These are phyloP conservation scores for Drosophila mayri DNA, from an alignment of 1,140 invertebrate species.

Conservation along the genomic window DNA sequence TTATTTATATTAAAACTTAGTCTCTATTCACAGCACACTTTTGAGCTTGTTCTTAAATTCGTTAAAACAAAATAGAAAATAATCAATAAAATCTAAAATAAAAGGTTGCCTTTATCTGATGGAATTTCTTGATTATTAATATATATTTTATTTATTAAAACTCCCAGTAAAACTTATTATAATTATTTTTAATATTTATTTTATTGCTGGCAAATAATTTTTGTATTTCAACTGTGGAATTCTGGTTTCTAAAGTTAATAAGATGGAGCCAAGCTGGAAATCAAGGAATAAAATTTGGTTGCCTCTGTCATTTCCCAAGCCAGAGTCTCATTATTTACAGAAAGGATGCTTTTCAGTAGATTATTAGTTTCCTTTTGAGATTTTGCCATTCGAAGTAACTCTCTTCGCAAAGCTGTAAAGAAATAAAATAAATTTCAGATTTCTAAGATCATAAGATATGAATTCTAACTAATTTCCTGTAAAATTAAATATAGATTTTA, in stretches of 20 bases:
- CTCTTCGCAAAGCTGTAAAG: background rate
- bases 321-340: background rate
- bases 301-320: background rate
- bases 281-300: background rate
- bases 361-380: background rate
- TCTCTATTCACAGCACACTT: constrained; percentile 53
- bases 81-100: too few relatives aligned
- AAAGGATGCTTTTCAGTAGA: background rate
- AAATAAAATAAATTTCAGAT: background rate
- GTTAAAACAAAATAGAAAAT: too few relatives aligned
- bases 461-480: background rate
- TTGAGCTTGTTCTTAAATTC: constrained; percentile 43
- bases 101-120: too few relatives aligned
- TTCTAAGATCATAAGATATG: background rate
- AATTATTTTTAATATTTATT: background rate
- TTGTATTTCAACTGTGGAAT: background rate
- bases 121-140: too few relatives aligned
- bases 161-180: too few relatives aligned
- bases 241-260: background rate
- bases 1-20: background rate
- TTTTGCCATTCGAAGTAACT: background rate
- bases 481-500: background rate
- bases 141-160: too few relatives aligned
- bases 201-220: background rate
- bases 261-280: constrained; percentile 13